Evolutionary conservation across 23 tunicate genomes (phyloP).

Genomic region (Ciona savignyi): DNA sequence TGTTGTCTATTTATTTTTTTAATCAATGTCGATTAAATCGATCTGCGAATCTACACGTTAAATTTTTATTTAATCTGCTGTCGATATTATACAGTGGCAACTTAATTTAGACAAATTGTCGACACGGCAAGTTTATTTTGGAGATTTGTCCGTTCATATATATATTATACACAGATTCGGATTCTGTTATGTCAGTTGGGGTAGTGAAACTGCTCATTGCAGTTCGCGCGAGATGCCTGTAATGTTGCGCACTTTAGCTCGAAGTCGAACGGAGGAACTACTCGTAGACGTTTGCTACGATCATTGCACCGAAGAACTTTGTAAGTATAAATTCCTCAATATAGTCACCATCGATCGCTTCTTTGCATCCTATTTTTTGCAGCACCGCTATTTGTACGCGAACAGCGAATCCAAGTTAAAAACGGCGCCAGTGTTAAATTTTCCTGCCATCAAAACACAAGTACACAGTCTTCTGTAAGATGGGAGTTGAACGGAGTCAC

Average conservation of each 20-base stretch:
- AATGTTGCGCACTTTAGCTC: conserved; percentile 17
- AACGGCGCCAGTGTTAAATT: conserved; percentile 39
- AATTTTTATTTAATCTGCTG: no score
- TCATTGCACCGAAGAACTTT: conserved; percentile 27
- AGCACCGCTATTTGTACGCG: conserved; percentile 12
- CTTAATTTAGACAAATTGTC: no score
- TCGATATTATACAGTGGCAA: no score
- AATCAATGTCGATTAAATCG: no score
- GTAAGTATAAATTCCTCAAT: conserved; percentile 3
- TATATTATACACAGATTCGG: no score
- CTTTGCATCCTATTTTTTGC: neutral
- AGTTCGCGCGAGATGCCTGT: conserved; percentile 19
- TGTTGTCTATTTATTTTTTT: no score
- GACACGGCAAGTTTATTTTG: no score
- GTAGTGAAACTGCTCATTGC: conserved; percentile 13
- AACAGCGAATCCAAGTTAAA: conserved; percentile 19
- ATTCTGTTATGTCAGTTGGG: conserved; percentile 40
- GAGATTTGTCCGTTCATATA: no score
- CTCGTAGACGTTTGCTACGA: conserved; percentile 50
- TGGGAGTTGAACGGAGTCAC: conserved; percentile 28
- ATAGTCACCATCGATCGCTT: no score
- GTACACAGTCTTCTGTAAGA: conserved; percentile 10
- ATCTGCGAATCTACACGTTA: no score
- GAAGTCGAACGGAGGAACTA: conserved; percentile 34
- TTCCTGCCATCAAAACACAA: conserved; percentile 9